Evolutionary conservation across 2,888 invertebrate genomes (phyloP).

Genomic region (Ferrisia virgata): DNA sequence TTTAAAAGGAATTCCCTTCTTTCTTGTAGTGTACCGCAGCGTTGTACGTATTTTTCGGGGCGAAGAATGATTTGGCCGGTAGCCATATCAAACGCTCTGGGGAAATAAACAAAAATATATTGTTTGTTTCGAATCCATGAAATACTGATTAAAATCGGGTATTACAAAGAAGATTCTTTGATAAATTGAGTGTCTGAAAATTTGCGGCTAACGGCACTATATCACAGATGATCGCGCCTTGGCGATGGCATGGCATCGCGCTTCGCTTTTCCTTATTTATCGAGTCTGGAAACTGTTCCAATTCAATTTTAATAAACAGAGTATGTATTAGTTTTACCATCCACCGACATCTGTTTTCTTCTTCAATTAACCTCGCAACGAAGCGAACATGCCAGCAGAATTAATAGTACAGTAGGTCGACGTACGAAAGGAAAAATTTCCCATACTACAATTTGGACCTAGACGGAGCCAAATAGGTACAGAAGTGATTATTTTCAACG

Average conservation of each 20-base stretch:
- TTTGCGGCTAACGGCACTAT: constrained; percentile 27
- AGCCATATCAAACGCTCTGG: constrained; percentile 36
- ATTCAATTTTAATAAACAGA: constrained; percentile 35
- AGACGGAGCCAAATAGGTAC: too few species aligned
- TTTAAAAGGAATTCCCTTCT: constrained; percentile 29
- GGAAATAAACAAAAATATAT: constrained; percentile 40
- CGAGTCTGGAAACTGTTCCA: constrained; percentile 5
- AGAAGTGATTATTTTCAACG: too few species aligned
- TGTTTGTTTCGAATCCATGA: constrained; percentile 34
- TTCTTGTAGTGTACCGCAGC: too few species aligned
- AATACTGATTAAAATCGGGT: constrained; percentile 38
- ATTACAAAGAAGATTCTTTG: constrained; percentile 31
- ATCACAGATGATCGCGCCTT: constrained; percentile 18
- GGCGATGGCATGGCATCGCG: not conserved
- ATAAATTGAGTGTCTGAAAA: constrained; percentile 36
- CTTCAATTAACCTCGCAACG: not conserved
- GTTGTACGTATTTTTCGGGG: constrained; percentile 24
- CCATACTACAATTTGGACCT: too few species aligned
- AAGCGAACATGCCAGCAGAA: not conserved
- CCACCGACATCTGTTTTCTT: not conserved
- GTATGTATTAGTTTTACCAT: not conserved
- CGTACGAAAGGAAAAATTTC: too few species aligned
- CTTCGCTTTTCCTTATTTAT: constrained; percentile 24
- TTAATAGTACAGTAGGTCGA: too few species aligned
- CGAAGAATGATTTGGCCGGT: constrained; percentile 34